Conservation (phyloP, 2,113 vertebrate species). For the Agapornis roseicollis region DNA sequence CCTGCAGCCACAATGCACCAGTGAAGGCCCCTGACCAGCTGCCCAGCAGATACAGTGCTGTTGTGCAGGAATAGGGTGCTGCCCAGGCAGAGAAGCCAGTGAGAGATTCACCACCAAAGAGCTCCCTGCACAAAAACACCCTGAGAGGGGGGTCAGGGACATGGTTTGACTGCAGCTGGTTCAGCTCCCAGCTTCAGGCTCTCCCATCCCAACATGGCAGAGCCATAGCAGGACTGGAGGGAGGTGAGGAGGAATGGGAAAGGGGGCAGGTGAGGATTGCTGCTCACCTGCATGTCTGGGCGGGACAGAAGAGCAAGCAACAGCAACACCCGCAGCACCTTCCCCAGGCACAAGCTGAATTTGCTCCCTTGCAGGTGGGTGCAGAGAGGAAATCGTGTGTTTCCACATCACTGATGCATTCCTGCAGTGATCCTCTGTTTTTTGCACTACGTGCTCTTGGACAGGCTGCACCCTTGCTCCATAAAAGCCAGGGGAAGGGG, state of each 20-base stretch:
- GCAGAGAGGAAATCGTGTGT: rapidly evolving
- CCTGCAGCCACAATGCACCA: neutral
- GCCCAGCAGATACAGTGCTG: neutral
- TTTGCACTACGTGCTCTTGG: rapidly evolving
- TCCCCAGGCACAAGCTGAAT: neutral
- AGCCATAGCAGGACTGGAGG: neutral
- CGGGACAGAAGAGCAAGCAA: no score
- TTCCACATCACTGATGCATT: neutral
- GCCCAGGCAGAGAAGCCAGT: rapidly evolving
- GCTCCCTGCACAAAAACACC: neutral
- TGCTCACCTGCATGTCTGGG: rapidly evolving
- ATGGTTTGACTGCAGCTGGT: neutral
- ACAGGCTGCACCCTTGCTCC: neutral
- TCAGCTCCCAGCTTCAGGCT: neutral
- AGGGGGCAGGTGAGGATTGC: no score
- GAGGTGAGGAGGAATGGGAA: neutral
- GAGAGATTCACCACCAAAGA: neutral
- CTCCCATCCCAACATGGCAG: rapidly evolving
- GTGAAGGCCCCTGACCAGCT: neutral
- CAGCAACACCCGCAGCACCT: neutral
- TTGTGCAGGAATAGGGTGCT: neutral
- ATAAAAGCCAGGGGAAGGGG: neutral
- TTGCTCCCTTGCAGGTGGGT: neutral
- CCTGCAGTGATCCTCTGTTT: rapidly evolving
- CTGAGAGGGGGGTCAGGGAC: rapidly evolving